Percentiles rank a stretch among this genome's conserved stretches.
Evolutionary conservation across 2,113 vertebrate genomes (phyloP).

Genomic region (Periophthalmus modestus): DNA sequence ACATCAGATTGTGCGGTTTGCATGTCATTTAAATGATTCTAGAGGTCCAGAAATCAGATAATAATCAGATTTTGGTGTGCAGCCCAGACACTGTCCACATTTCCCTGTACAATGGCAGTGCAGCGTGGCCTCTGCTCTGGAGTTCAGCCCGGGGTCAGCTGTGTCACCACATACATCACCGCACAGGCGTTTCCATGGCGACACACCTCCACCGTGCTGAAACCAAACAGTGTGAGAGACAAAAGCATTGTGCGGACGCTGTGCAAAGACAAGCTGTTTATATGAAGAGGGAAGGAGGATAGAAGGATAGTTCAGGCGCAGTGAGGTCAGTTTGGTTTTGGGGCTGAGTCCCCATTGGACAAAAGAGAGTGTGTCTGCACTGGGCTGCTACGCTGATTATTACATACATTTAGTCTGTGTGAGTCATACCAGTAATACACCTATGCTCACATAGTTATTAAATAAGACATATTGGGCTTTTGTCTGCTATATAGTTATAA

Average conservation of each 20-base stretch:
- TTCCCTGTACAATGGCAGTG: slow-evolving; percentile 16
- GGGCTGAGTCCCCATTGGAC: slow-evolving; percentile 63
- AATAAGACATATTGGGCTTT: too few relatives aligned
- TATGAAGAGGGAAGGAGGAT: slow-evolving; percentile 38
- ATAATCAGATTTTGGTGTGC: too few relatives aligned
- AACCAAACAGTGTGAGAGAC: slow-evolving; percentile 67
- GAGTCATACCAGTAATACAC: too few relatives aligned
- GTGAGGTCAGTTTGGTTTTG: slow-evolving; percentile 56
- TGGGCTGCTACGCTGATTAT: too few relatives aligned
- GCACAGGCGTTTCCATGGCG: slow-evolving; percentile 71
- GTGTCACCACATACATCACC: slow-evolving; percentile 78
- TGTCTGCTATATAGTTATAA: too few relatives aligned
- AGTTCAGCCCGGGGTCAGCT: slow-evolving; percentile 74
- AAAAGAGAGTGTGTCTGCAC: slow-evolving; percentile 30
- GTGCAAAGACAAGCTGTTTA: slow-evolving; percentile 50
- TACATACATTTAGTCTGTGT: too few relatives aligned
- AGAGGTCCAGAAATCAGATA: too few relatives aligned
- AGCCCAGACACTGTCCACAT: not conserved
- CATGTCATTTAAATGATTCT: too few relatives aligned
- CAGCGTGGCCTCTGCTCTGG: slow-evolving; percentile 50
- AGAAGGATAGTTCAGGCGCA: slow-evolving; percentile 16
- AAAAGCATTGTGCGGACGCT: slow-evolving; percentile 51
- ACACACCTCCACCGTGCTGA: slow-evolving; percentile 52
- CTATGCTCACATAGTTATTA: too few relatives aligned
- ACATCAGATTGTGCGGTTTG: too few relatives aligned